phyloP scores from a whole-genome alignment of 2,888 invertebrate genomes.

The Parapristionchus giblindavisi region DNA sequence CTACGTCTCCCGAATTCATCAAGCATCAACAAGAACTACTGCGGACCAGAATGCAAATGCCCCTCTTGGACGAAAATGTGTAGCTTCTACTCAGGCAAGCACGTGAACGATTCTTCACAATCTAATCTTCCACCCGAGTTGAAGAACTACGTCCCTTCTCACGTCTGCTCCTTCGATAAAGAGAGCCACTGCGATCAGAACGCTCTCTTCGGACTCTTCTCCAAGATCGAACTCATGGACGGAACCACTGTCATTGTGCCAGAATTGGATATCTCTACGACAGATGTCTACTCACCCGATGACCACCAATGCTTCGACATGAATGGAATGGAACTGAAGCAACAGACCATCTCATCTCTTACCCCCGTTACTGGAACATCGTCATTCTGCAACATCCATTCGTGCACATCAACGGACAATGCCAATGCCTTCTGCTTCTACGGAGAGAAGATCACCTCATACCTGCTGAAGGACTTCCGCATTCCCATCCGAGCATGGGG shows the following conservation, averaged over 20 bases:
- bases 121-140: not conserved
- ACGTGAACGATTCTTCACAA: not conserved
- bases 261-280: not conserved
- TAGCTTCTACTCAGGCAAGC: not conserved
- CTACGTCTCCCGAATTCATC: not conserved
- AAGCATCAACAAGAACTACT: not conserved
- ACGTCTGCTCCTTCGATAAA: constrained; percentile 25
- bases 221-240: not conserved
- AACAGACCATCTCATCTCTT: no score
- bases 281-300: not conserved
- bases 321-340: not conserved
- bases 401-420: not conserved
- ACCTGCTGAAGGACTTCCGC: not conserved
- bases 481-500: constrained; percentile 15
- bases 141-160: not conserved
- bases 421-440: not conserved
- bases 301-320: constrained; percentile 17
- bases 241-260: not conserved
- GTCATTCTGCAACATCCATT: constrained; percentile 1
- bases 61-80: constrained; percentile 4
- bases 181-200: constrained; percentile 2
- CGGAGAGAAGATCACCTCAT: not conserved
- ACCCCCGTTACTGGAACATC: constrained; percentile 7
- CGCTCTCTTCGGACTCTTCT: constrained; percentile 1
- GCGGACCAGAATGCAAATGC: not conserved